A percentile compares a stretch with the other conserved stretches of the same genome.
Evolutionary conservation across 2,888 invertebrate genomes (phyloP).

Genomic region (Diarsia brunnea): DNA sequence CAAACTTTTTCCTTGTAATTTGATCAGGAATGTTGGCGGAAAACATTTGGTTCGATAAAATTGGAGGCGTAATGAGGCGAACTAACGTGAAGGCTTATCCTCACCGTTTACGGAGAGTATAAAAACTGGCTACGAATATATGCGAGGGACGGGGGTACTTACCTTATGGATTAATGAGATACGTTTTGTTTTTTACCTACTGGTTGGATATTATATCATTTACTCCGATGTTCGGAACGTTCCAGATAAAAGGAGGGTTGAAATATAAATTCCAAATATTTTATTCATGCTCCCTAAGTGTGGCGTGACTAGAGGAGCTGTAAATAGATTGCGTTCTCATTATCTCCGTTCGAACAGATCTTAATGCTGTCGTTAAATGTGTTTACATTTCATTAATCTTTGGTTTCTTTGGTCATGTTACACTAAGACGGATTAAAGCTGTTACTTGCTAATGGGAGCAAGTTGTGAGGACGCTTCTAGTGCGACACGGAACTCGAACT

Average conservation of each 20-base stretch:
- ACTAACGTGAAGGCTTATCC: slow-evolving; percentile 62
- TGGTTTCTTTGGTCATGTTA: slow-evolving; percentile 61
- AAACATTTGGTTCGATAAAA: slow-evolving; percentile 62
- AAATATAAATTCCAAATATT: slow-evolving; percentile 9
- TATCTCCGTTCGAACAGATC: slow-evolving; percentile 44
- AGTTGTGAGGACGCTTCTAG: slow-evolving; percentile 43
- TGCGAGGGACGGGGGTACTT: slow-evolving; percentile 41
- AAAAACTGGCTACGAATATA: slow-evolving; percentile 57
- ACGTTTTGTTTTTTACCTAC: slow-evolving; percentile 37
- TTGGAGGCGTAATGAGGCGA: slow-evolving; percentile 62
- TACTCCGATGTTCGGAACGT: not conserved
- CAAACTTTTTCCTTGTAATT: slow-evolving; percentile 59
- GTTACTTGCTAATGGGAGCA: slow-evolving; percentile 57
- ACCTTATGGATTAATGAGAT: slow-evolving; percentile 43
- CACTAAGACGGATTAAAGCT: slow-evolving; percentile 52
- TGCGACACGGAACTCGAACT: slow-evolving; percentile 33
- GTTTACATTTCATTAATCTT: slow-evolving; percentile 61
- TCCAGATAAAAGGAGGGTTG: not conserved
- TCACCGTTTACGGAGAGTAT: slow-evolving; percentile 52
- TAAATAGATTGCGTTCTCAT: slow-evolving; percentile 48
- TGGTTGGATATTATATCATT: slow-evolving; percentile 11
- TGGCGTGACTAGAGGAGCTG: slow-evolving; percentile 36
- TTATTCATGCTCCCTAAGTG: slow-evolving; percentile 23
- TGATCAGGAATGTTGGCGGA: slow-evolving; percentile 59
- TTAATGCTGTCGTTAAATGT: slow-evolving; percentile 32